Conservation (phyloP, 2,113 vertebrate genomes). For the Harpagus bidentatus region DNA sequence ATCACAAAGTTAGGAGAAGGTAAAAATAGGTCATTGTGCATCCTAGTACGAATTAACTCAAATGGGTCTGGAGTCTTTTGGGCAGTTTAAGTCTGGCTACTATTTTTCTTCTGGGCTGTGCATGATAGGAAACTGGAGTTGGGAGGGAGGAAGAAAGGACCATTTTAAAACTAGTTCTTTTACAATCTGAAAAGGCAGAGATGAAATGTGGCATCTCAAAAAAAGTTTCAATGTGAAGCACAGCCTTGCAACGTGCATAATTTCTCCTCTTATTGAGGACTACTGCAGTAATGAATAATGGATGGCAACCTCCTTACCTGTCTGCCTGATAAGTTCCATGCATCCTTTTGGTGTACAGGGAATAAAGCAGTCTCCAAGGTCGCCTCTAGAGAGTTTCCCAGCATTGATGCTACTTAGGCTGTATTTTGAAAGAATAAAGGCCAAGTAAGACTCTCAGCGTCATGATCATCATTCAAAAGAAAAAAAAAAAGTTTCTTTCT, state of each 20-base stretch:
- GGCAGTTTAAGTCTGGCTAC: background rate
- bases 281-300: background rate
- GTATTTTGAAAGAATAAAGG: constrained; percentile 26
- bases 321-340: constrained; percentile 93
- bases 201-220: background rate
- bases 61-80: background rate
- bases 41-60: background rate
- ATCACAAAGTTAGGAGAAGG: background rate
- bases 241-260: background rate
- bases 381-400: constrained; percentile 93
- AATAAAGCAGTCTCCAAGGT: constrained; percentile 91
- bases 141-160: background rate
- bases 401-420: constrained; percentile 93
- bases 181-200: background rate
- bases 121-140: background rate
- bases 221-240: background rate
- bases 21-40: background rate
- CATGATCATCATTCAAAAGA: background rate
- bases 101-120: background rate
- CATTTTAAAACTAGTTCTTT: background rate
- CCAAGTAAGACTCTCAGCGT: background rate
- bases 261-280: background rate
- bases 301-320: constrained; percentile 72
- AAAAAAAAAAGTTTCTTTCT: background rate
- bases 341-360: constrained; percentile 97